Percentiles rank a stretch among this genome's conserved stretches.
Evolutionary conservation across 1,140 invertebrate genomes (phyloP).

Genomic region (Diorhabda carinulata): DNA sequence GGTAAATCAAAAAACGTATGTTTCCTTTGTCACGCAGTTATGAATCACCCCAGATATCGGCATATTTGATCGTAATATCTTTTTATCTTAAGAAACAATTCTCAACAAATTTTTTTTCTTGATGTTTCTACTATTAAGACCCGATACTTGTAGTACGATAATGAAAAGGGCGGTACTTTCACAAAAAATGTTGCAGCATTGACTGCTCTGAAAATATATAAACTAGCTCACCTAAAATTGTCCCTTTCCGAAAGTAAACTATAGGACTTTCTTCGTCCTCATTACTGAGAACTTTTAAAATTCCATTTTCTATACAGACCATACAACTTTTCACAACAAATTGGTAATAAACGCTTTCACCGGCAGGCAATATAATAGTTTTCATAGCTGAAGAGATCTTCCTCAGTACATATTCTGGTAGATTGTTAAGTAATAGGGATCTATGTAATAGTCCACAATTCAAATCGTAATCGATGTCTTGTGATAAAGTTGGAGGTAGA

Average conservation of each 20-base stretch:
- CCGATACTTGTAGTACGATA: background rate
- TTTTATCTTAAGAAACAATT: no score
- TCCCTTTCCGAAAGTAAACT: conserved; percentile 51
- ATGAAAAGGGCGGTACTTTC: background rate
- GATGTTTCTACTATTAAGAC: no score
- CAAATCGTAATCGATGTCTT: conserved; percentile 50
- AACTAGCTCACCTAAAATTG: conserved; percentile 49
- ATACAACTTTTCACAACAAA: conserved; percentile 50
- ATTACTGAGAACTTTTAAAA: conserved; percentile 50
- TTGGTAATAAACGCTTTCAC: conserved; percentile 49
- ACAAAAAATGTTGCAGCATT: background rate
- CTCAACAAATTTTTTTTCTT: no score
- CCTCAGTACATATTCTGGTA: conserved; percentile 49
- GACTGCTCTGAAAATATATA: background rate
- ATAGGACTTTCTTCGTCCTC: conserved; percentile 52
- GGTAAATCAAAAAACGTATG: no score
- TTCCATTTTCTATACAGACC: conserved; percentile 50
- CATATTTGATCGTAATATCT: no score
- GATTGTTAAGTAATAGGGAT: conserved; percentile 49
- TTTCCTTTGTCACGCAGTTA: no score
- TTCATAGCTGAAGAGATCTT: conserved; percentile 49
- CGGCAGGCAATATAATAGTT: conserved; percentile 50
- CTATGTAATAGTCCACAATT: conserved; percentile 50
- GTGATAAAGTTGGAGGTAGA: conserved; percentile 47
- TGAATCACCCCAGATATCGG: no score